Percentiles rank a stretch among this genome's conserved stretches.
Conservation (phyloP, 2,113 vertebrate genomes). For the Alethe diademata region DNA sequence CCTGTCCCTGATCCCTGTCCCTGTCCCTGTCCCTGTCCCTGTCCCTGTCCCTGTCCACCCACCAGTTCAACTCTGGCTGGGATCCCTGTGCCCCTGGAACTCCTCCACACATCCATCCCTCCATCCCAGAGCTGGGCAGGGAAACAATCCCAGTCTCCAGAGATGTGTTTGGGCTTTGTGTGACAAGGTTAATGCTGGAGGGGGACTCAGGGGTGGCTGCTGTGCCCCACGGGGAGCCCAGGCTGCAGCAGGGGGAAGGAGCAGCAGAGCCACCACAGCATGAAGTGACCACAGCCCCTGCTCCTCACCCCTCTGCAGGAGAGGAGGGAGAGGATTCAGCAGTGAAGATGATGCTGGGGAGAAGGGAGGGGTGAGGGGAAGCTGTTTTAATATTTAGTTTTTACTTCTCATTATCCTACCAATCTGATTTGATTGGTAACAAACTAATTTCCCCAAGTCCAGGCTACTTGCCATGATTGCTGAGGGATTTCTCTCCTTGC, state of each 20-base stretch:
- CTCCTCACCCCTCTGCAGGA: neutral
- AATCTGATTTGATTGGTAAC: neutral
- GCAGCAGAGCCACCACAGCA: neutral
- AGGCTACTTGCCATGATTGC: neutral
- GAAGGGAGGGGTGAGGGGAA: neutral
- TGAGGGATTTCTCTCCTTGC: neutral
- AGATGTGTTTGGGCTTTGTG: neutral
- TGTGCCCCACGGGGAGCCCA: neutral
- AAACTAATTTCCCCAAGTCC: neutral
- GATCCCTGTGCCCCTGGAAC: accelerated
- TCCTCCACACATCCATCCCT: neutral
- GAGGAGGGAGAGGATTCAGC: neutral
- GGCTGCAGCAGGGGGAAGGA: neutral
- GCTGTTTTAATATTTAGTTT: neutral
- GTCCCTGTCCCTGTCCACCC: neutral
- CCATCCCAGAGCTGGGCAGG: neutral
- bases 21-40: neutral
- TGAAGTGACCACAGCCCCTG: neutral
- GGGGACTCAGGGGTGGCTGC: neutral
- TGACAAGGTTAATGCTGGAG: neutral
- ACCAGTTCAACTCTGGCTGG: accelerated
- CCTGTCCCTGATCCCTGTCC: no score
- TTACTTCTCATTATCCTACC: neutral
- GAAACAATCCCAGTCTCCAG: neutral
- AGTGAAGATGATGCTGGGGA: neutral